Percentiles rank a stretch among this genome's conserved stretches.
These are phyloP conservation scores for Anodontia alba DNA, from an alignment of 2,888 invertebrate genomes.

Conservation along the genomic window DNA sequence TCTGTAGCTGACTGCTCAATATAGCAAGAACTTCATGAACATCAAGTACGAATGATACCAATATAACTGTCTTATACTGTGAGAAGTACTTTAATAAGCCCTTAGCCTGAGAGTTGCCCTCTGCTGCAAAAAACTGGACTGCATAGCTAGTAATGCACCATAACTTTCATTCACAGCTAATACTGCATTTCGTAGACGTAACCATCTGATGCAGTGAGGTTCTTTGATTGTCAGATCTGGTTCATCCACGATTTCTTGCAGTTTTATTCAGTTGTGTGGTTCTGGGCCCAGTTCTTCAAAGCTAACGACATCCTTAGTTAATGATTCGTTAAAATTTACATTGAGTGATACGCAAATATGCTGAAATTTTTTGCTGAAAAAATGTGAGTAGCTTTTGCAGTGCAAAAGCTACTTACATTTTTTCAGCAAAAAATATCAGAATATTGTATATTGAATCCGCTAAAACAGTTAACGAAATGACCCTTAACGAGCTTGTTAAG, in stretches of 20 bases:
- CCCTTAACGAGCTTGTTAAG: too few species aligned
- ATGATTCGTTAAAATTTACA: too few species aligned
- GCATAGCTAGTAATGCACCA: not conserved
- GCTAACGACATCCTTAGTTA: too few species aligned
- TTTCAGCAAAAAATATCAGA: too few species aligned
- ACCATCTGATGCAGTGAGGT: not conserved
- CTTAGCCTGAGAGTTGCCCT: not conserved
- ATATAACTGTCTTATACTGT: not conserved
- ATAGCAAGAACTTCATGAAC: not conserved
- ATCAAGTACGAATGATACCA: not conserved
- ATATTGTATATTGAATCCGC: too few species aligned
- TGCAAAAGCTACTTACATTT: too few species aligned
- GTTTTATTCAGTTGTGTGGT: not conserved
- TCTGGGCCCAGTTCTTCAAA: too few species aligned
- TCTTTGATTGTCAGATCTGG: not conserved
- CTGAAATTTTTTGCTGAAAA: too few species aligned
- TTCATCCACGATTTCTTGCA: not conserved
- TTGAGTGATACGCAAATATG: too few species aligned
- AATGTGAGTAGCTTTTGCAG: too few species aligned
- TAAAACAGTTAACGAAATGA: too few species aligned
- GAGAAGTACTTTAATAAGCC: constrained; percentile 3
- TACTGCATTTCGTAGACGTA: not conserved
- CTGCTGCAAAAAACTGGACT: not conserved
- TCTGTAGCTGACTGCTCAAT: not conserved
- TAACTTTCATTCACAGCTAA: not conserved